phyloP scores from a whole-genome alignment of 2,797 vertebrate genomes.

The Luscinia megarhynchos region DNA sequence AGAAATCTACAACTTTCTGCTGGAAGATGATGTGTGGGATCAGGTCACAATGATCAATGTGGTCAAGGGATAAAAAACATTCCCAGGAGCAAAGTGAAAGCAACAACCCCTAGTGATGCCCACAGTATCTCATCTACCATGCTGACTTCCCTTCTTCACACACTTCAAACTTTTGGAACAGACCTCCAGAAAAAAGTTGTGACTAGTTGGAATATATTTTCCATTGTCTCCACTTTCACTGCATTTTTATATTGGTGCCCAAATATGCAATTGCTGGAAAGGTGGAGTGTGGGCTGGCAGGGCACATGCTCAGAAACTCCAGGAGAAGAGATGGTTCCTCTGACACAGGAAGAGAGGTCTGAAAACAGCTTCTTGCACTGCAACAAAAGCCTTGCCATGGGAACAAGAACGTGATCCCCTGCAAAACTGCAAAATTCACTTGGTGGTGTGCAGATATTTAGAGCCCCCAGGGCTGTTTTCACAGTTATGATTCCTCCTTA shows the following conservation, averaged over 20 bases:
- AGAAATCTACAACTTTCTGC: neutral
- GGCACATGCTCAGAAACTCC: neutral
- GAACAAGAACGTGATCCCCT: neutral
- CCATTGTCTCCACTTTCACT: neutral
- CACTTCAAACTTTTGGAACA: neutral
- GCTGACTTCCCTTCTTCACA: rapidly evolving
- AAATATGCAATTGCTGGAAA: neutral
- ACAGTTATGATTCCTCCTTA: neutral
- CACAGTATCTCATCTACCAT: rapidly evolving
- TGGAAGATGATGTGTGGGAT: neutral
- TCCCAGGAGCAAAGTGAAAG: neutral
- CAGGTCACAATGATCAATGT: rapidly evolving
- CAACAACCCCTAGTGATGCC: neutral
- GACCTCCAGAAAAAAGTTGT: neutral
- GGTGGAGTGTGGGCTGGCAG: neutral
- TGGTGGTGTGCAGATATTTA: neutral
- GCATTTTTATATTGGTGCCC: neutral
- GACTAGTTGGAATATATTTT: neutral
- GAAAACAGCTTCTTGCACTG: neutral
- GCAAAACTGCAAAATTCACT: neutral
- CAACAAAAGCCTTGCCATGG: neutral
- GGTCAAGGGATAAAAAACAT: neutral
- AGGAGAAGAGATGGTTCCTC: neutral
- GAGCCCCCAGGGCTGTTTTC: neutral
- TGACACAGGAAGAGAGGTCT: neutral